Percentiles rank a stretch among this genome's conserved stretches.
These are phyloP conservation scores for Calliphora vomitoria DNA, from an alignment of 2,888 invertebrate genomes.

Conservation along the genomic window DNA sequence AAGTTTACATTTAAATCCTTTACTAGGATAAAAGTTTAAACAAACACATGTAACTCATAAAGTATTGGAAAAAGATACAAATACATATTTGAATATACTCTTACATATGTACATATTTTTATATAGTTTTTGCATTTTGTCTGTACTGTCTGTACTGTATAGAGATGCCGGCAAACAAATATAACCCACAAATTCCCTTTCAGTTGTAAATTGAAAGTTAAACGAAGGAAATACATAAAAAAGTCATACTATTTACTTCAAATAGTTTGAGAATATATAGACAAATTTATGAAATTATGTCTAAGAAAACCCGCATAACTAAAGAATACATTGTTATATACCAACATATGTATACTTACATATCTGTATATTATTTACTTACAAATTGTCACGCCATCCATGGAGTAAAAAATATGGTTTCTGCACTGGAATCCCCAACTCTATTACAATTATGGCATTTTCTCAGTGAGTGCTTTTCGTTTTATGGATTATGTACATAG, in stretches of 20 bases:
- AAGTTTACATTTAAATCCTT: conserved; percentile 16
- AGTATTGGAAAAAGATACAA: neutral
- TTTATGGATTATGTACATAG: neutral
- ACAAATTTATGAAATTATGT: conserved; percentile 17
- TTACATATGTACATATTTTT: conserved; percentile 4
- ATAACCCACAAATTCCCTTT: conserved; percentile 71
- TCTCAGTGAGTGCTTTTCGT: neutral
- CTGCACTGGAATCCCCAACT: neutral
- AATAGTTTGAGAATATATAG: neutral
- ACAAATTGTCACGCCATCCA: conserved; percentile 50
- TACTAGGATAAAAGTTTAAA: conserved; percentile 21
- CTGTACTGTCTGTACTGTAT: neutral
- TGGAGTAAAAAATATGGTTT: neutral
- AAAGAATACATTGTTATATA: neutral
- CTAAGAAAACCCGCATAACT: conserved; percentile 14
- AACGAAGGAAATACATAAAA: neutral
- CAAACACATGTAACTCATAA: conserved; percentile 13
- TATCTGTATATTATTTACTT: conserved; percentile 20
- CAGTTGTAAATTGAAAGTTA: conserved; percentile 41
- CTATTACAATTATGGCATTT: neutral
- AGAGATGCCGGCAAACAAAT: neutral
- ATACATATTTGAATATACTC: conserved; percentile 8
- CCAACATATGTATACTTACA: neutral
- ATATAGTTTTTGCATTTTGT: neutral
- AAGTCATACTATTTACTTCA: neutral